Conservation (phyloP, 1,140 invertebrate species). For the Trichogramma pretiosum region DNA sequence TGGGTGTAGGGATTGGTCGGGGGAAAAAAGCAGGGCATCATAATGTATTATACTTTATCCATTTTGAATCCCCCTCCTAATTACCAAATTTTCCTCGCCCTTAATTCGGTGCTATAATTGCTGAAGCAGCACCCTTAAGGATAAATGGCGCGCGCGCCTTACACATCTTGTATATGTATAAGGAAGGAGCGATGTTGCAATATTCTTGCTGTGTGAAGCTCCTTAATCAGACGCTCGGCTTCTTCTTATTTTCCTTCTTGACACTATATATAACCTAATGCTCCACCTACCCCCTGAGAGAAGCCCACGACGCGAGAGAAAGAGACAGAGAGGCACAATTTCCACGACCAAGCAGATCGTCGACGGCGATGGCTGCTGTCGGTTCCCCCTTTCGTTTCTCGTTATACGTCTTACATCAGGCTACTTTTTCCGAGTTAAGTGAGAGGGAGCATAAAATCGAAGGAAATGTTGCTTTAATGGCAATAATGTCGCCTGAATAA, state of each 20-base stretch:
- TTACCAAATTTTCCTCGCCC: conserved; percentile 45
- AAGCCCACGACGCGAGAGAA: too few relatives aligned
- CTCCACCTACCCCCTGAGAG: too few relatives aligned
- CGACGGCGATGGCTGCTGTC: neutral
- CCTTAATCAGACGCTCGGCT: conserved; percentile 14
- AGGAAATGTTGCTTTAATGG: conserved; percentile 2
- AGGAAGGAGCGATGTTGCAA: conserved; percentile 22
- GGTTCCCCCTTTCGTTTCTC: neutral
- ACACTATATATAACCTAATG: neutral
- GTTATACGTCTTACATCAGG: conserved; percentile 9
- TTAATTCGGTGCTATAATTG: conserved; percentile 44
- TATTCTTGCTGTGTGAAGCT: conserved; percentile 21
- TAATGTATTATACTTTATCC: conserved; percentile 34
- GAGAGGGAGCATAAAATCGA: conserved; percentile 2
- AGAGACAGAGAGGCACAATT: too few relatives aligned
- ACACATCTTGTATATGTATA: conserved; percentile 15
- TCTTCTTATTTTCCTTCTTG: conserved; percentile 17
- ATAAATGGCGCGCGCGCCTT: conserved; percentile 24
- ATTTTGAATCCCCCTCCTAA: conserved; percentile 38
- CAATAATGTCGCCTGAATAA: too few relatives aligned
- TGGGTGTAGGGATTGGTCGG: neutral
- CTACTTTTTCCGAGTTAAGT: conserved; percentile 3
- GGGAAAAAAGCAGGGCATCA: conserved; percentile 19
- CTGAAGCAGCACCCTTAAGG: conserved; percentile 34
- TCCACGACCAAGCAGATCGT: too few relatives aligned